phyloP scores from a whole-genome alignment of 35 echinoderm and acorn worm species.

The Stichopus chloronotus region DNA sequence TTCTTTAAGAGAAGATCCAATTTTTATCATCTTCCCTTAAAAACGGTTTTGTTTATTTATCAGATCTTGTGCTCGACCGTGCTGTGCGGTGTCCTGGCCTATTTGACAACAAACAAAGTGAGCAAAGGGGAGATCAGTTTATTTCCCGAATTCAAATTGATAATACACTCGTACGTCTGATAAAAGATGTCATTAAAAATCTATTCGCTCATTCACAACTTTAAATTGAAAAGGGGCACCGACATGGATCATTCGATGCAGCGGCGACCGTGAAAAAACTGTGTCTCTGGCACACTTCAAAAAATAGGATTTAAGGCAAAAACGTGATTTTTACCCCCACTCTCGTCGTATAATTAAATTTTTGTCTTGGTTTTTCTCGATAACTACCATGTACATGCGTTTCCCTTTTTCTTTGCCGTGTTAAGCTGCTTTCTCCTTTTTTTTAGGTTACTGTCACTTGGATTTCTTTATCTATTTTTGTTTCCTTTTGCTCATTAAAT shows the following conservation, averaged over 20 bases:
- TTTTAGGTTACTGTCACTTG: constrained; percentile 23
- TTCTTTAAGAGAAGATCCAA: not conserved
- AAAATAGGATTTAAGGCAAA: constrained; percentile 11
- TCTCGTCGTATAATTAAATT: constrained; percentile 36
- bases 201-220: constrained; percentile 50
- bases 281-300: constrained; percentile 32
- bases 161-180: constrained; percentile 41
- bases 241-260: not conserved
- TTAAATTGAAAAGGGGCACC: constrained; percentile 55
- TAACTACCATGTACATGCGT: not conserved
- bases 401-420: not conserved
- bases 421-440: not conserved
- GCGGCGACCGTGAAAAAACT: constrained; percentile 30
- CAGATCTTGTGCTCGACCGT: constrained; percentile 7
- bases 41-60: constrained; percentile 34
- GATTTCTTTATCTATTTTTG: not conserved
- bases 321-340: constrained; percentile 35
- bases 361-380: constrained; percentile 2
- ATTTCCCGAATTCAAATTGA: constrained; percentile 41
- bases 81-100: constrained; percentile 10
- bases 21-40: not conserved
- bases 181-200: constrained; percentile 50
- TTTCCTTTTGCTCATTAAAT: constrained; percentile 16
- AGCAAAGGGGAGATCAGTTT: constrained; percentile 6
- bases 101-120: constrained; percentile 51